Evolutionary conservation across 1,140 invertebrate species (phyloP).

Genomic region (Papilio dardanus): DNA sequence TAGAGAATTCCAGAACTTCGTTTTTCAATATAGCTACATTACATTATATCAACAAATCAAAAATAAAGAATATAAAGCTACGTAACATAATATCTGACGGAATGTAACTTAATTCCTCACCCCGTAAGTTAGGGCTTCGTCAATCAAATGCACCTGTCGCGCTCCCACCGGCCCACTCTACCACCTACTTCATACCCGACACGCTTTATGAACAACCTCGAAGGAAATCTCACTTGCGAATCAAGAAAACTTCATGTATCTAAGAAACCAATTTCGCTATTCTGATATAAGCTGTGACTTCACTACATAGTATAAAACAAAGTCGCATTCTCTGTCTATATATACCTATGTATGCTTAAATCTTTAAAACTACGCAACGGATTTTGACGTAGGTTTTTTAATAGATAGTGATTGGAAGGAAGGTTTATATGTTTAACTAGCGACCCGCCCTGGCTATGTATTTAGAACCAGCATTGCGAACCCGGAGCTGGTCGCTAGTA

Average conservation of each 20-base stretch:
- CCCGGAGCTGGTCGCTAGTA: too few relatives aligned
- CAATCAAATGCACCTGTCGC: constrained; percentile 27
- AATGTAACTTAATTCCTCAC: constrained; percentile 18
- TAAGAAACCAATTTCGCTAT: too few relatives aligned
- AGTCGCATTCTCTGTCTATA: too few relatives aligned
- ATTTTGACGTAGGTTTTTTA: too few relatives aligned
- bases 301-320: too few relatives aligned
- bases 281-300: too few relatives aligned
- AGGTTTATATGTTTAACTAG: too few relatives aligned
- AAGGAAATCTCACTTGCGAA: neutral
- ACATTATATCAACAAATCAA: neutral
- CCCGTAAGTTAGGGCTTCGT: neutral
- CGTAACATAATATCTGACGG: neutral
- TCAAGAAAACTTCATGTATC: neutral
- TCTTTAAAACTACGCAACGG: too few relatives aligned
- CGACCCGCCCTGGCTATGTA: too few relatives aligned
- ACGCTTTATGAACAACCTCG: neutral
- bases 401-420: too few relatives aligned
- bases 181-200: neutral
- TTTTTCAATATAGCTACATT: neutral
- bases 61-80: neutral
- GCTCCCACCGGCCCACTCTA: constrained; percentile 12
- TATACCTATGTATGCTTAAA: too few relatives aligned
- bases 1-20: neutral
- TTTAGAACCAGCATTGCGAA: too few relatives aligned